These are phyloP conservation scores for Megaceryle alcyon DNA, from an alignment of 2,797 vertebrate genomes.

Conservation along the genomic window DNA sequence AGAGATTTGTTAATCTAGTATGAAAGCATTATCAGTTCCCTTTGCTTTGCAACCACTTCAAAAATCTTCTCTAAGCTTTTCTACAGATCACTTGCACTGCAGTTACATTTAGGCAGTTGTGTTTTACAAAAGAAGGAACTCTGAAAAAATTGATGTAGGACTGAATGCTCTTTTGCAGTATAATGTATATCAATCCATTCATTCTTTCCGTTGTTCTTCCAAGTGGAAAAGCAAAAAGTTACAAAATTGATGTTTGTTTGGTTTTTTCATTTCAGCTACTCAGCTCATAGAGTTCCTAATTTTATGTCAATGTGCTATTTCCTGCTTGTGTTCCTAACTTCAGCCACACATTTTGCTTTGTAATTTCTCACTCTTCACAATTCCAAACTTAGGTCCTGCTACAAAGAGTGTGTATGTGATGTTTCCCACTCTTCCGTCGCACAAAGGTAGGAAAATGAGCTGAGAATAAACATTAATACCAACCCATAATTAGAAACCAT, in stretches of 20 bases:
- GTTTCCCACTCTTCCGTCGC: neutral
- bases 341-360: neutral
- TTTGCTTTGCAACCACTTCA: slow-evolving; percentile 31
- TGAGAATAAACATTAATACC: neutral
- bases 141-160: neutral
- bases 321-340: neutral
- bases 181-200: neutral
- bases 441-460: neutral
- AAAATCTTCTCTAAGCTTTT: slow-evolving; percentile 6
- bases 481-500: neutral
- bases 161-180: neutral
- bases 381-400: neutral
- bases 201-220: neutral
- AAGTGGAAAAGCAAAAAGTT: neutral
- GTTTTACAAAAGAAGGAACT: neutral
- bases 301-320: too few species aligned
- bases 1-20: slow-evolving; percentile 62
- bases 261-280: neutral
- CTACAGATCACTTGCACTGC: neutral
- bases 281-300: too few species aligned
- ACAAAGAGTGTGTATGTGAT: neutral
- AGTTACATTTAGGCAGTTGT: neutral
- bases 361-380: too few species aligned
- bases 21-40: slow-evolving; percentile 30
- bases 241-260: neutral